A percentile compares a stretch with the other conserved stretches of the same genome.
Conservation (phyloP, 1,140 invertebrate genomes). For the Pseudomyrmex pallidus region DNA sequence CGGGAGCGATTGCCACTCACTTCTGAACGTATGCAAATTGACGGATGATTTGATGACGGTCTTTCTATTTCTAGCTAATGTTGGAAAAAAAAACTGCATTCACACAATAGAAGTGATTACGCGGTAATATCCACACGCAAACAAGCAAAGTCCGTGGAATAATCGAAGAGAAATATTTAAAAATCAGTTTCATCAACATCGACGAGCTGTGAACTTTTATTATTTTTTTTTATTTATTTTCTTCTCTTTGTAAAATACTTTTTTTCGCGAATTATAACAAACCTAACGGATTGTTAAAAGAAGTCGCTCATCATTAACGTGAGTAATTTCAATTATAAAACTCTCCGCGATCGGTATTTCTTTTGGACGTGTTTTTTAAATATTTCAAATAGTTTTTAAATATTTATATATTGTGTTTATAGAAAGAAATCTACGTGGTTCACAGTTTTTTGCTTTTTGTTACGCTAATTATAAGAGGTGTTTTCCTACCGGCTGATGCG, state of each 20-base stretch:
- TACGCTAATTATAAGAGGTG: not conserved
- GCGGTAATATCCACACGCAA: not conserved
- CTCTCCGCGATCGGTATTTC: too few species aligned
- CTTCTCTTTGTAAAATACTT: too few species aligned
- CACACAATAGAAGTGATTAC: not conserved
- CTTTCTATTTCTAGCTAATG: not conserved
- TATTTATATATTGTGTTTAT: too few species aligned
- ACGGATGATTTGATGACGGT: not conserved
- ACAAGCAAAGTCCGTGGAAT: not conserved
- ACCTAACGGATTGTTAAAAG: too few species aligned
- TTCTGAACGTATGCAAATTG: slow-evolving; percentile 18
- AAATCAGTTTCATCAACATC: not conserved
- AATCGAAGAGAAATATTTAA: not conserved
- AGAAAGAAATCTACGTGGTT: too few species aligned
- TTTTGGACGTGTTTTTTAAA: too few species aligned
- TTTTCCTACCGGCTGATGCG: slow-evolving; percentile 83
- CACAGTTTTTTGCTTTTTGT: not conserved
- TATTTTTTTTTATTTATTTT: slow-evolving; percentile 2
- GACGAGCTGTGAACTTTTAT: not conserved
- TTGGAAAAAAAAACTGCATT: not conserved
- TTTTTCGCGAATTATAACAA: too few species aligned
- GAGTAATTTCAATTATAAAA: too few species aligned
- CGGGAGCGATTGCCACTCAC: slow-evolving; percentile 7
- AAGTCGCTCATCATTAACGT: too few species aligned
- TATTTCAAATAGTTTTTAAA: too few species aligned